Evolutionary conservation across 2,113 vertebrate genomes (phyloP).

Genomic region (Chauna torquata): DNA sequence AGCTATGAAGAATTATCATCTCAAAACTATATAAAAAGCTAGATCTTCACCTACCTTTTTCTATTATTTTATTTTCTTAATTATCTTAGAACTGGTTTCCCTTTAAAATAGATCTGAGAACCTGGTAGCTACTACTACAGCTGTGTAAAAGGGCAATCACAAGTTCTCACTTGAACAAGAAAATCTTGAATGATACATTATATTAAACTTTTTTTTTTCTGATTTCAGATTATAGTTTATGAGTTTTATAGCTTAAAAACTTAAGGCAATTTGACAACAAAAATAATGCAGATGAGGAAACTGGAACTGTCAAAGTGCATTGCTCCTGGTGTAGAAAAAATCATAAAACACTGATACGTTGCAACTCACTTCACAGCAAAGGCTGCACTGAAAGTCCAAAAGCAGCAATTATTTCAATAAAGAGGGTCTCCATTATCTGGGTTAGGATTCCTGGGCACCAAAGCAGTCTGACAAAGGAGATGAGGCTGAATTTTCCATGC

Average conservation of each 20-base stretch:
- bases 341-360: background rate
- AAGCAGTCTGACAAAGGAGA: background rate
- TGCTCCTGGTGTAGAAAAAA: background rate
- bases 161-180: background rate
- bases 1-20: background rate
- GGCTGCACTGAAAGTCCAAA: background rate
- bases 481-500: background rate
- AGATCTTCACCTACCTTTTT: background rate
- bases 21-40: background rate
- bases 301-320: background rate
- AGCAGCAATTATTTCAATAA: background rate
- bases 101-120: background rate
- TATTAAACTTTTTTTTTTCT: background rate
- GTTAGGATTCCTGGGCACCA: background rate
- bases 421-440: background rate
- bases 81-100: background rate
- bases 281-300: background rate
- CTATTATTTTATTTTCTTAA: fast-evolving
- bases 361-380: background rate
- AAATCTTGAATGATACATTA: background rate
- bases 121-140: background rate
- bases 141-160: background rate
- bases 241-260: background rate
- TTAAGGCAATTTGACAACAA: background rate
- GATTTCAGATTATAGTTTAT: background rate